Base-by-base conservation (phyloP, 2,888 invertebrate genomes). In the Volucella inflata region DNA sequence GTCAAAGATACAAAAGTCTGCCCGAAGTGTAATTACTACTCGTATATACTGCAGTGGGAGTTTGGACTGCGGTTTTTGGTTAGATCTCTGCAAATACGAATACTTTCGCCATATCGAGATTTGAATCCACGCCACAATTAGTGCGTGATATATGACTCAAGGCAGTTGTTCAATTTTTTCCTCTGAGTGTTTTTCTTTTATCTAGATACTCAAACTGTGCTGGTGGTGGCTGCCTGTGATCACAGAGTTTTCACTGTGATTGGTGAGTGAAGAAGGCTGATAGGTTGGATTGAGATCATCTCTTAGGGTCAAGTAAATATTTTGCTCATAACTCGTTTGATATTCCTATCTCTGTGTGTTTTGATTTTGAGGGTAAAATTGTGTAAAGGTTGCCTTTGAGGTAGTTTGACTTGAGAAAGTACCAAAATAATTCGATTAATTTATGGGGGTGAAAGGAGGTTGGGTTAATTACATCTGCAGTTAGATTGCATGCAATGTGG, bases 111-210 rank as follows among this genome's bases (percentile, higher is more conserved):
- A 44, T 42, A 44, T 67, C 60, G 46, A 70, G 64, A 83, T 78
- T 72, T 42, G 44, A 74, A 50, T 74, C 57, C 72, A 38, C 30
- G 17, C 38, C 51, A 50, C 48, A 80, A 76, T 76, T 55, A 79
- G 75, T 80, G 79, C 84, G 84, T 84, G 84, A 80, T 71, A 70
- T 84, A 84, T 76, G 46, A 51, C 83, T 30, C 10, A 11, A 62
- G 67, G 79, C 84, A 21, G 64, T 79, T 42, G 17, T 62, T 65
- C 30, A 38, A 10, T 8, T 48, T 38, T 36, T 64, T 67, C 68
- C 72, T 65, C 60, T 53, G 72, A n/a, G n/a, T n/a, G 46, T 71
- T 30, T 10, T 2, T 44, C 17, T 59, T 16, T 76, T 57, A 51
- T 50, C 76, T 21, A 50, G 59, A 40, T 65, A 21, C 12, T 21